Evolutionary conservation across 2,797 vertebrate genomes (phyloP).

Genomic region (Glossophaga mutica): DNA sequence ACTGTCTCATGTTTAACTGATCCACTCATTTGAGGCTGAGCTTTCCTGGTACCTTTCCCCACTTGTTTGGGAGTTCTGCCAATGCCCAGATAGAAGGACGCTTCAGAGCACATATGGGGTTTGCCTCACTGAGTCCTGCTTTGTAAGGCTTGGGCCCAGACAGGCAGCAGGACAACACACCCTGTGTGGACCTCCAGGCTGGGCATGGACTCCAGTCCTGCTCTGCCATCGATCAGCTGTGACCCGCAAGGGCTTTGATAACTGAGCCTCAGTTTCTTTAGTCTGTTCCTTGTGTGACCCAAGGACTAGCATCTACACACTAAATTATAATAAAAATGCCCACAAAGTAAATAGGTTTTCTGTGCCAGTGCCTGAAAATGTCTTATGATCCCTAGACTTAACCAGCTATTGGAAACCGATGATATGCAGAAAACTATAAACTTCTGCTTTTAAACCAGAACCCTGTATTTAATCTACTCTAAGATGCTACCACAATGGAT

Average conservation of each 20-base stretch:
- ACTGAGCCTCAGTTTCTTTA: background rate
- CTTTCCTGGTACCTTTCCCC: background rate
- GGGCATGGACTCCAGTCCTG: background rate
- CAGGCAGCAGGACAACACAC: background rate
- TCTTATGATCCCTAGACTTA: background rate
- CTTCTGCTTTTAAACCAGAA: background rate
- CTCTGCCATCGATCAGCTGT: background rate
- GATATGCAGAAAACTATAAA: background rate
- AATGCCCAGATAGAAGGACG: constrained; percentile 10
- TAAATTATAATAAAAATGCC: background rate
- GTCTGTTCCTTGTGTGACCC: background rate
- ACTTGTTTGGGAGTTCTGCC: constrained; percentile 25
- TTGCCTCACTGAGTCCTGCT: constrained; percentile 7
- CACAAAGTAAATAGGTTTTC: background rate
- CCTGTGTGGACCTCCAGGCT: background rate
- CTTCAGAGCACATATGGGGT: constrained; percentile 29
- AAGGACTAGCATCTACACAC: background rate
- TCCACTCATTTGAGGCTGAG: constrained; percentile 21
- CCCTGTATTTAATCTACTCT: background rate
- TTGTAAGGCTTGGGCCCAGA: background rate
- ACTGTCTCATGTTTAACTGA: constrained; percentile 1
- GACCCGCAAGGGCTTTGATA: background rate
- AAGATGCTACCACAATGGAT: background rate
- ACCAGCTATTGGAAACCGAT: background rate
- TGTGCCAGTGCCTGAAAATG: background rate